Evolutionary conservation across 2,113 vertebrate species (phyloP).

Genomic region (Natator depressus): DNA sequence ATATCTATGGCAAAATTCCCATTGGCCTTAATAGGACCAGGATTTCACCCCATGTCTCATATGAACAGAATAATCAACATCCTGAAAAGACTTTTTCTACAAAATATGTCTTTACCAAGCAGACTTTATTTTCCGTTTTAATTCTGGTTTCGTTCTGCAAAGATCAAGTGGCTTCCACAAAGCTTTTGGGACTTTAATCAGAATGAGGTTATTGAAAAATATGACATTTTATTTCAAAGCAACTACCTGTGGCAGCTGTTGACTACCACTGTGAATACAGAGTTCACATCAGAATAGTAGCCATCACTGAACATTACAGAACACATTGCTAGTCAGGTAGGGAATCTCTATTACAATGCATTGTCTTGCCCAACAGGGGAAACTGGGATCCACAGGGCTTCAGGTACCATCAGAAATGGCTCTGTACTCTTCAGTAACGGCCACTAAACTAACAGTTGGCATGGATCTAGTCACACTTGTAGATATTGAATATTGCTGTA

Average conservation of each 20-base stretch:
- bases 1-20: slow-evolving; percentile 25
- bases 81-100: slow-evolving; percentile 29
- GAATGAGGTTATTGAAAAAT: slow-evolving; percentile 70
- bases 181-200: slow-evolving; percentile 67
- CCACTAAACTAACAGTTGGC: neutral
- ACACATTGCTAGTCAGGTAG: slow-evolving; percentile 25
- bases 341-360: slow-evolving; percentile 55
- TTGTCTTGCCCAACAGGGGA: slow-evolving; percentile 1
- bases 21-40: neutral
- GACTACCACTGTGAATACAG: slow-evolving; percentile 66
- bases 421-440: slow-evolving; percentile 19
- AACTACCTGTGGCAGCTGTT: slow-evolving; percentile 69
- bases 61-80: slow-evolving; percentile 22
- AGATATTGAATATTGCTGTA: neutral
- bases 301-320: slow-evolving; percentile 30
- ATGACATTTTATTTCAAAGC: slow-evolving; percentile 74
- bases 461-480: neutral
- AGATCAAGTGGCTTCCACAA: slow-evolving; percentile 63
- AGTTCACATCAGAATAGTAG: slow-evolving; percentile 60
- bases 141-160: slow-evolving; percentile 50
- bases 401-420: slow-evolving; percentile 5
- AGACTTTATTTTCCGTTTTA: slow-evolving; percentile 36
- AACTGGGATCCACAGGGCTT: slow-evolving; percentile 9
- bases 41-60: slow-evolving; percentile 29
- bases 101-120: neutral